Conservation (phyloP, 2,113 vertebrate species). For the Tonatia bakeri region DNA sequence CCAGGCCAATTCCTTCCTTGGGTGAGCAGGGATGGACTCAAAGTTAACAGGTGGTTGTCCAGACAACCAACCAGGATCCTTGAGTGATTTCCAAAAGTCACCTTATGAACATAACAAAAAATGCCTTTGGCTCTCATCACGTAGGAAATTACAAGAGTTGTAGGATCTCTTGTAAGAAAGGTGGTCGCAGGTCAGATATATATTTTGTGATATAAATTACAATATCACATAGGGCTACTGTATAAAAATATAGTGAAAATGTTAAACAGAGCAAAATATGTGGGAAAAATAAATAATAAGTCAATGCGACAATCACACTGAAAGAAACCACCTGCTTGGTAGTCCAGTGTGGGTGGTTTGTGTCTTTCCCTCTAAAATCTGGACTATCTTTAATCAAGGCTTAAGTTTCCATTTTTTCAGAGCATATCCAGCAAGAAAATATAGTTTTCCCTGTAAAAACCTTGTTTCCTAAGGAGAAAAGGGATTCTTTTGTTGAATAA, state of each 20-base stretch:
- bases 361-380: neutral
- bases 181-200: neutral
- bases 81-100: neutral
- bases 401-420: slow-evolving; percentile 38
- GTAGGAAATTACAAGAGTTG: neutral
- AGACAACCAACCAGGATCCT: neutral
- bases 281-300: neutral
- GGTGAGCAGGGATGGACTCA: neutral
- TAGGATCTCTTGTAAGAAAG: neutral
- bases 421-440: slow-evolving; percentile 51
- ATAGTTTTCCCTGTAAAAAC: slow-evolving; percentile 48
- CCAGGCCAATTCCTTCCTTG: neutral
- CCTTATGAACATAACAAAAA: neutral
- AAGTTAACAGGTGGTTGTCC: neutral
- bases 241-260: neutral
- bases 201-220: neutral
- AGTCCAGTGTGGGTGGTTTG: neutral
- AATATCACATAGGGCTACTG: neutral
- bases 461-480: slow-evolving; percentile 56
- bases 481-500: slow-evolving; percentile 71
- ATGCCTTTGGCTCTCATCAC: neutral
- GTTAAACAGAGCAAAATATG: neutral
- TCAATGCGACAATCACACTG: neutral
- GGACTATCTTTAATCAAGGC: neutral
- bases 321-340: neutral